Base-by-base conservation (phyloP, 2,888 invertebrate genomes). In the Kryphioiulus occultus region DNA sequence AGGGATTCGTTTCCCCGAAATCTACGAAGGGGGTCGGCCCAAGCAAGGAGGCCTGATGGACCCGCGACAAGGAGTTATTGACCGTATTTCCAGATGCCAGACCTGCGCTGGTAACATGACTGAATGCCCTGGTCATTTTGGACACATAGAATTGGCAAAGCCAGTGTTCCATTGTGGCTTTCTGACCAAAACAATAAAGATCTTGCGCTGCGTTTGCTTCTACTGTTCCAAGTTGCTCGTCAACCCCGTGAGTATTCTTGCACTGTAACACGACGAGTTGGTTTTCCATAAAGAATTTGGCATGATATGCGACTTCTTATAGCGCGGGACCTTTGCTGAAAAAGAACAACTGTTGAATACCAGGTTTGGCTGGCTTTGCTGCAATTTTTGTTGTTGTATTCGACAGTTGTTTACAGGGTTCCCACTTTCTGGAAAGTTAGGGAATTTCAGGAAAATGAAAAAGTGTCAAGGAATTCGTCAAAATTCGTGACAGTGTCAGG, bases 131-230 rank as follows among this genome's bases (percentile, higher is more conserved):
- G 99, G 99, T 1, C 99, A 99, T 92, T 99, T 99, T 93, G 99
- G 99, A 4, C 99, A 99, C 92, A 96, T 99, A 91, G 99, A 99
- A 92, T 93, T 99, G 90, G 96, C 99, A 0, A 99, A 99, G 92
- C 99, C 99, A 30, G 99, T 99, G 0, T 99, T 97, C 92, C 99
- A 99, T 92, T 96, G 99, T 91, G 99, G 99, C 59, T 99, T 99
- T 91, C 94, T 99, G 87, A 97, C 98, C 53, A 99, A 99, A 93
- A 97, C 97, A 0, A 97, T 99, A 89, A 99, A 99, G 93, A 95
- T 98, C 89, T 93, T 99, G n/a, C 94, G 99, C 92, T 99, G 99
- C 92, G 99, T 99, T 32, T 99, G 99, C 92, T 99, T 99, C 92
- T 99, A 98, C 92, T 99, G 99, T 92, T 99, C 99, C 85, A 99